A percentile compares a stretch with the other conserved stretches of the same genome.
Conservation (phyloP, 92 coral and sea anemone species). For the Porites evermanni region DNA sequence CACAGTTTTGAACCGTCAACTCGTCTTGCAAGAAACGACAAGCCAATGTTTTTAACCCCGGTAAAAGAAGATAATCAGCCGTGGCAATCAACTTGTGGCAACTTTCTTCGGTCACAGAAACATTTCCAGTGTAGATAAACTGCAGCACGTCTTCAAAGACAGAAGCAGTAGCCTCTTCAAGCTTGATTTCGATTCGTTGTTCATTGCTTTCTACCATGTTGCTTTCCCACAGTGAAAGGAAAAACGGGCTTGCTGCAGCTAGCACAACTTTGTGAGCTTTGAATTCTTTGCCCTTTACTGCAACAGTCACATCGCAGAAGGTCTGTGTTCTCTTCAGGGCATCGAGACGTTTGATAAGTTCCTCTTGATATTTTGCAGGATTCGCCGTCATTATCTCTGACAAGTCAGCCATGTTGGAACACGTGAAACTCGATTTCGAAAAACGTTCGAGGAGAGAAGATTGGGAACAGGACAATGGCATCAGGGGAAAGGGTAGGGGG, state of each 20-base stretch:
- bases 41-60: slow-evolving; percentile 4
- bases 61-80: slow-evolving; percentile 5
- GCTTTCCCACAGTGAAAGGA: slow-evolving; percentile 61
- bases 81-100: slow-evolving; percentile 1
- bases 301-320: slow-evolving; percentile 28
- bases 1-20: not conserved
- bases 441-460: too few relatives aligned
- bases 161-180: slow-evolving; percentile 1
- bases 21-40: not conserved
- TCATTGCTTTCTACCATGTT: not conserved
- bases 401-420: not conserved
- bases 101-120: not conserved
- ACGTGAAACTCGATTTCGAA: too few relatives aligned
- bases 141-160: not conserved
- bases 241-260: slow-evolving; percentile 71
- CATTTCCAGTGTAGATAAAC: not conserved
- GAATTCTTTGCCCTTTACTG: slow-evolving; percentile 14
- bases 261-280: slow-evolving; percentile 63
- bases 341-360: slow-evolving; percentile 15
- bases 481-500: too few relatives aligned
- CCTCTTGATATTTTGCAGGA: slow-evolving; percentile 9
- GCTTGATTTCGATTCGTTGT: not conserved
- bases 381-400: not conserved
- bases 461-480: too few relatives aligned
- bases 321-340: slow-evolving; percentile 5